Conservation (phyloP, 2,113 vertebrate species). For the Phylloscopus trochilus region DNA sequence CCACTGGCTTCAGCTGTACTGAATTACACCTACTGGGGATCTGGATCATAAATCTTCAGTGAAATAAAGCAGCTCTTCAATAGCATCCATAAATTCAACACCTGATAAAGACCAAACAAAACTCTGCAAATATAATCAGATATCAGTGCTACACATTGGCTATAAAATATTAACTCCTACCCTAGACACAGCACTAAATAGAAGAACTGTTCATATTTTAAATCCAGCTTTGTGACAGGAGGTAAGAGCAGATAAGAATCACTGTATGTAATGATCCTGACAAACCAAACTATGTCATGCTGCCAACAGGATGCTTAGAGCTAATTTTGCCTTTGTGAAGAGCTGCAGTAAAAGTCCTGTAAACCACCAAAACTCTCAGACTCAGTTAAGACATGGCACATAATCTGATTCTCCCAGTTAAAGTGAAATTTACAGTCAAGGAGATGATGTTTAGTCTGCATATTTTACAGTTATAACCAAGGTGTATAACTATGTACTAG, state of each 20-base stretch:
- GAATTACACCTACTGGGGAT: neutral
- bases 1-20: neutral
- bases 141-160: neutral
- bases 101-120: neutral
- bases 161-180: neutral
- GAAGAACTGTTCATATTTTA: neutral
- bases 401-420: neutral
- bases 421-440: neutral
- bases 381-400: neutral
- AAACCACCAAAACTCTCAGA: neutral
- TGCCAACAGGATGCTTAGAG: neutral
- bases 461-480: neutral
- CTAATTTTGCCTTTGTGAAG: neutral
- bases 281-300: neutral
- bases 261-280: neutral
- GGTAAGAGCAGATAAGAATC: neutral
- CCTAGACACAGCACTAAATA: neutral
- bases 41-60: neutral
- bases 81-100: neutral
- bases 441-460: neutral
- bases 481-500: neutral
- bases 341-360: neutral
- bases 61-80: neutral
- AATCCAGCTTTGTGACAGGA: neutral
- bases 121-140: neutral